These are phyloP conservation scores for Iguana delicatissima DNA, from an alignment of 2,797 vertebrate genomes.

Conservation along the genomic window DNA sequence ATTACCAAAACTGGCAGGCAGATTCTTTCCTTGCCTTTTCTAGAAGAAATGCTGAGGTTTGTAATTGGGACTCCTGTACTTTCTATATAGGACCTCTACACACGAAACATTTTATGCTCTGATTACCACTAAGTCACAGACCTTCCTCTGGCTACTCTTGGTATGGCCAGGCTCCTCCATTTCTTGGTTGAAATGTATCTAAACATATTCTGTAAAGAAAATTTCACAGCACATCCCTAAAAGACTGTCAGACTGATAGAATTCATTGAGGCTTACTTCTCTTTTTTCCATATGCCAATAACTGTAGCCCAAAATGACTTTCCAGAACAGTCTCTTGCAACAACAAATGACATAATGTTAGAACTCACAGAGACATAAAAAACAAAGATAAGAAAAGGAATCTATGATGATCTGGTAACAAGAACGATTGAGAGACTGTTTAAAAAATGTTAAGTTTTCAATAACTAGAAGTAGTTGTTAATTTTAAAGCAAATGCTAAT, in stretches of 20 bases:
- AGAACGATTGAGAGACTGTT: too few relatives aligned
- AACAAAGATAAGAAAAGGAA: not conserved
- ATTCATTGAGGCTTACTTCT: too few relatives aligned
- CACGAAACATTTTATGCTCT: not conserved
- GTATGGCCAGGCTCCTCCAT: not conserved
- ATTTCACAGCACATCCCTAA: too few relatives aligned
- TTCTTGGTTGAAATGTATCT: not conserved
- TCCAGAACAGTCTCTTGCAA: not conserved
- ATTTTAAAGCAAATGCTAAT: not conserved
- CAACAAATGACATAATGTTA: not conserved
- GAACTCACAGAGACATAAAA: not conserved
- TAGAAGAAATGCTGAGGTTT: too few relatives aligned
- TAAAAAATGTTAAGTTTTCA: not conserved
- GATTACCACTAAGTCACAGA: not conserved
- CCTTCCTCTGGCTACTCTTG: not conserved
- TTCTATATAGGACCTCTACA: not conserved
- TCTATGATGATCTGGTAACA: too few relatives aligned
- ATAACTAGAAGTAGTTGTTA: not conserved
- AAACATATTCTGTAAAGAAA: too few relatives aligned
- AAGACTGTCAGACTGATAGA: not conserved
- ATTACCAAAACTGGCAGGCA: too few relatives aligned
- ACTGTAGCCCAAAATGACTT: not conserved
- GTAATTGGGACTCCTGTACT: too few relatives aligned
- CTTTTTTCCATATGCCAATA: not conserved
- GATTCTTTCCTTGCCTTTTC: too few relatives aligned